Conservation (phyloP, 2,113 vertebrate species). For the Rostratula benghalensis region DNA sequence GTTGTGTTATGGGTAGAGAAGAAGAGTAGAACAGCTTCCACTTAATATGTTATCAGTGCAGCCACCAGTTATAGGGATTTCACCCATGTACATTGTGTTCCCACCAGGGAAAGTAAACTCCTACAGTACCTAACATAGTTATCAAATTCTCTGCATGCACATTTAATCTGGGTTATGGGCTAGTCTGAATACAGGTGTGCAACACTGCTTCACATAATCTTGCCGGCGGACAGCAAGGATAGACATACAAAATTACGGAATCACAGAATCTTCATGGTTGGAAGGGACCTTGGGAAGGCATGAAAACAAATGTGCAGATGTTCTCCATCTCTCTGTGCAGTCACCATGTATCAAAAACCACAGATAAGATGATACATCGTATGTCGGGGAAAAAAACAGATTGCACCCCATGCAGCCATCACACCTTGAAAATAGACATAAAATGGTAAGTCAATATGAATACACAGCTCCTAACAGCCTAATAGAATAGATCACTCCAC, state of each 20-base stretch:
- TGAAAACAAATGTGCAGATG: constrained; percentile 23
- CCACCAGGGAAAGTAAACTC: not conserved
- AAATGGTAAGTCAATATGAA: constrained; percentile 78
- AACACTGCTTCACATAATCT: not conserved
- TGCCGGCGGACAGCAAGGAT: not conserved
- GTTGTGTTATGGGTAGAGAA: constrained; percentile 43
- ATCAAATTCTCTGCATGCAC: not conserved
- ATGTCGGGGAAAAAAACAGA: constrained; percentile 67
- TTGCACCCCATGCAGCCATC: constrained; percentile 73
- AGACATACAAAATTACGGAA: not conserved
- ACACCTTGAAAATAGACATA: constrained; percentile 78
- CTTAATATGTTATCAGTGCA: constrained; percentile 19
- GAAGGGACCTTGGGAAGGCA: not conserved
- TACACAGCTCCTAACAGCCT: constrained; percentile 76
- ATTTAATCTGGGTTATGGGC: not conserved
- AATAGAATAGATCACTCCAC: constrained; percentile 77
- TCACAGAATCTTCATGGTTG: too few species aligned
- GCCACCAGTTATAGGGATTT: constrained; percentile 32
- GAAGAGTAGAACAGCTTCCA: constrained; percentile 54
- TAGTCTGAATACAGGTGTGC: not conserved
- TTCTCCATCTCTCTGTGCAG: constrained; percentile 45
- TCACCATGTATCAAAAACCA: constrained; percentile 53
- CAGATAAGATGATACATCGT: constrained; percentile 46
- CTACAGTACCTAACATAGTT: not conserved
- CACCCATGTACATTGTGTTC: constrained; percentile 21